A percentile compares a stretch with the other conserved stretches of the same genome.
Conservation (phyloP, 2,797 vertebrate genomes). For the Spondyliosoma cantharus region DNA sequence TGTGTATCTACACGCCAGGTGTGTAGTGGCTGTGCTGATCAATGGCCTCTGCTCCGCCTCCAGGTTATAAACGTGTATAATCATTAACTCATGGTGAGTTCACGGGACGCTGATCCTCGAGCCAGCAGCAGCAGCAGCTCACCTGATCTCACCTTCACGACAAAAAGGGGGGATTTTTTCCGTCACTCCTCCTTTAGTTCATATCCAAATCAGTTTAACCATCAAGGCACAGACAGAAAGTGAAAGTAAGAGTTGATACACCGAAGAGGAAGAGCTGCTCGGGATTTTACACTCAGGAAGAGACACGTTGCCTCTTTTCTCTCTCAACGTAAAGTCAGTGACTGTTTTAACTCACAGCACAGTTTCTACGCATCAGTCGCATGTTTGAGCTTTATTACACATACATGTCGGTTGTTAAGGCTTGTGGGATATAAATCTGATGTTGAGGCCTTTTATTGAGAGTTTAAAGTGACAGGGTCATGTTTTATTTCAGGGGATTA, state of each 20-base stretch:
- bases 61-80: background rate
- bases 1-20: too few relatives aligned
- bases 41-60: background rate
- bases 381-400: background rate
- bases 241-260: background rate
- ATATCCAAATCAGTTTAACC: fast-evolving
- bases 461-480: too few relatives aligned
- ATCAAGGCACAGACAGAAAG: background rate
- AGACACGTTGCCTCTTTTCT: background rate
- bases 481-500: too few relatives aligned
- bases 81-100: conserved; percentile 22
- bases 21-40: too few relatives aligned
- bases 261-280: background rate
- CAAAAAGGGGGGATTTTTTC: too few relatives aligned
- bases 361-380: background rate
- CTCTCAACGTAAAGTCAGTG: background rate
- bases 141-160: fast-evolving
- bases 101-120: background rate
- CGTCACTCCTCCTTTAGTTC: too few relatives aligned
- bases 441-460: too few relatives aligned
- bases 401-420: background rate
- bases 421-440: too few relatives aligned
- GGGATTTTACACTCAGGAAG: background rate
- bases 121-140: too few relatives aligned
- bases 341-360: background rate